Conservation (phyloP, 2,113 vertebrate species). For the Pelmatolapia mariae region DNA sequence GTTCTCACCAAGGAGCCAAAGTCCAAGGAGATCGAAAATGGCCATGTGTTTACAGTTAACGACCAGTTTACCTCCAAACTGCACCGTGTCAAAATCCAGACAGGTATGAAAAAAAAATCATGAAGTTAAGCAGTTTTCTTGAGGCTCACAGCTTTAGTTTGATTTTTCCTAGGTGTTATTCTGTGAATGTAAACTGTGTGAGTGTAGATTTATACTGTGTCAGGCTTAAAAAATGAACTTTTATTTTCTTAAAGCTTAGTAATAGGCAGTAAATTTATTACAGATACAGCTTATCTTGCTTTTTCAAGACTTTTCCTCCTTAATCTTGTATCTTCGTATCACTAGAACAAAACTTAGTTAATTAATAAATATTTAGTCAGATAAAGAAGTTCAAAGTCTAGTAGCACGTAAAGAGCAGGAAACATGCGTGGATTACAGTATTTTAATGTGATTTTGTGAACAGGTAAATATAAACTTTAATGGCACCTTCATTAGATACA, state of each 20-base stretch:
- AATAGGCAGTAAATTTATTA: neutral
- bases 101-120: conserved; percentile 69
- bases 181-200: neutral
- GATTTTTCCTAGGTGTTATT: neutral
- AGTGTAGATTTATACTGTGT: neutral
- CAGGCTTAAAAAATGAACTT: neutral
- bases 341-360: neutral
- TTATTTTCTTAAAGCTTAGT: neutral
- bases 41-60: conserved; percentile 97
- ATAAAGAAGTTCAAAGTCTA: neutral
- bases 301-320: neutral
- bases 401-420: neutral
- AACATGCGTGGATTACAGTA: neutral
- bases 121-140: neutral
- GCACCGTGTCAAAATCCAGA: conserved; percentile 99
- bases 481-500: neutral
- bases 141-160: neutral
- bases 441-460: neutral
- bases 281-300: neutral
- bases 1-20: conserved; percentile 99
- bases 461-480: neutral
- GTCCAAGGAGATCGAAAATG: conserved; percentile 98
- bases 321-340: neutral
- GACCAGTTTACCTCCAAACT: conserved; percentile 99
- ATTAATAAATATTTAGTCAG: neutral